phyloP scores from a whole-genome alignment of 2,888 invertebrate species.

The Nephrotoma guestfalica region DNA sequence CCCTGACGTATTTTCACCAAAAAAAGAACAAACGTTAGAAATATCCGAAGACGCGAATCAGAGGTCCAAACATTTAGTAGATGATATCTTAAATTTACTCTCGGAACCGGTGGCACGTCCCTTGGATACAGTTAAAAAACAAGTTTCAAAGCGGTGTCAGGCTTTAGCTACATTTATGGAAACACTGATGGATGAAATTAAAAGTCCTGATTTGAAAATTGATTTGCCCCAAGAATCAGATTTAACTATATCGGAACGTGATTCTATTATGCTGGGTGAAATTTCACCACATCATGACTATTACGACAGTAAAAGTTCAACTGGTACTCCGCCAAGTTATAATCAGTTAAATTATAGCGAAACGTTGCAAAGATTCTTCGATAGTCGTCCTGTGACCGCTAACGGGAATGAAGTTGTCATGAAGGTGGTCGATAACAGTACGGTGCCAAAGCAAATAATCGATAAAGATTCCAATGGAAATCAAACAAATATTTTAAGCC shows the following conservation, averaged over 20 bases:
- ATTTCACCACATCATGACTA: conserved; percentile 75
- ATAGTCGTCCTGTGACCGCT: conserved; percentile 48
- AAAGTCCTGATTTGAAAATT: conserved; percentile 42
- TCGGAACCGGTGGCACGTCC: conserved; percentile 42
- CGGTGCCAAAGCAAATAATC: not conserved
- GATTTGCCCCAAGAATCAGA: conserved; percentile 44
- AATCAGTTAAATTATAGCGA: conserved; percentile 76
- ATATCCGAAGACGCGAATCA: conserved; percentile 45
- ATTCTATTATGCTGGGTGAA: conserved; percentile 69
- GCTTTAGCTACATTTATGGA: conserved; percentile 63
- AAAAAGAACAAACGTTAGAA: conserved; percentile 23
- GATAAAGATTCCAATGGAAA: not conserved
- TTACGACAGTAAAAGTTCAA: conserved; percentile 63
- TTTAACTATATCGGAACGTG: conserved; percentile 43
- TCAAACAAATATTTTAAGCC: conserved; percentile 17
- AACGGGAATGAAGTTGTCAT: conserved; percentile 35
- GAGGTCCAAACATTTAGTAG: conserved; percentile 44
- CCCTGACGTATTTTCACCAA: conserved; percentile 50
- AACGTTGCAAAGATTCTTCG: conserved; percentile 55
- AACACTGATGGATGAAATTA: conserved; percentile 51
- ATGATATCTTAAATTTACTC: conserved; percentile 51
- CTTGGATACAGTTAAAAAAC: conserved; percentile 44
- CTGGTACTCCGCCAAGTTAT: conserved; percentile 68
- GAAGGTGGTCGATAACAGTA: conserved; percentile 18
- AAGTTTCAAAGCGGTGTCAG: conserved; percentile 53